Conservation (phyloP, 2,888 invertebrate genomes). For the Geotrupes spiniger region DNA sequence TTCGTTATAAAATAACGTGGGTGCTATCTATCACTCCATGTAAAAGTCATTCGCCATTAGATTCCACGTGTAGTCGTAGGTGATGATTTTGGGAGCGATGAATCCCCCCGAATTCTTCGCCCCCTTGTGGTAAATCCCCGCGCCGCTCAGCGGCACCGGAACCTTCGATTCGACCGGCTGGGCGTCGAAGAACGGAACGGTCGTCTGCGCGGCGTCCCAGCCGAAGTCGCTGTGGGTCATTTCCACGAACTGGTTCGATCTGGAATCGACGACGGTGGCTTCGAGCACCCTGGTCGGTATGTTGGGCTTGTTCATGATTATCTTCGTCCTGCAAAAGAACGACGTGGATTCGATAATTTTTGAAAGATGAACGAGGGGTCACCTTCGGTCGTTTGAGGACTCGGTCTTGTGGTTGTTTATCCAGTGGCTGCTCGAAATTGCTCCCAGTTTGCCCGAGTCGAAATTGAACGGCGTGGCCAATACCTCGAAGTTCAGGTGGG, state of each 20-base stretch:
- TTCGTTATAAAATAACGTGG: too few relatives aligned
- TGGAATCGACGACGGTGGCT: not conserved
- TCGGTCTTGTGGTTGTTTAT: not conserved
- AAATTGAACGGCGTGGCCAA: constrained; percentile 53
- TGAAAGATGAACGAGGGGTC: constrained; percentile 30
- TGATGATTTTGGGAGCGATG: constrained; percentile 52
- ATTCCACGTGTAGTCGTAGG: constrained; percentile 46
- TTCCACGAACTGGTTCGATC: constrained; percentile 48
- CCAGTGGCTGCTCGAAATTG: not conserved
- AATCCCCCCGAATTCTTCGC: constrained; percentile 53
- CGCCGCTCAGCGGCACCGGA: constrained; percentile 52
- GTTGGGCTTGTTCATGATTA: not conserved
- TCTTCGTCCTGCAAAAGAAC: constrained; percentile 5
- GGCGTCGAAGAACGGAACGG: constrained; percentile 57
- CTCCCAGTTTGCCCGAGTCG: constrained; percentile 47
- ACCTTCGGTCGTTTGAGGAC: constrained; percentile 19
- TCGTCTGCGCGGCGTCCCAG: constrained; percentile 55
- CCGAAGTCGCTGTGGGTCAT: constrained; percentile 52
- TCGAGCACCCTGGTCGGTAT: constrained; percentile 31
- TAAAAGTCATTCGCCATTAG: constrained; percentile 13
- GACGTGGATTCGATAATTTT: constrained; percentile 29
- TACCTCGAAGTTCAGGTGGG: constrained; percentile 55
- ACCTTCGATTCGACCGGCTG: constrained; percentile 52
- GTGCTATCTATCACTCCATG: too few relatives aligned
- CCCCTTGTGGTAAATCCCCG: constrained; percentile 56